Conservation (phyloP, 2,797 vertebrate genomes). For the Gadopsis bispinosus region DNA sequence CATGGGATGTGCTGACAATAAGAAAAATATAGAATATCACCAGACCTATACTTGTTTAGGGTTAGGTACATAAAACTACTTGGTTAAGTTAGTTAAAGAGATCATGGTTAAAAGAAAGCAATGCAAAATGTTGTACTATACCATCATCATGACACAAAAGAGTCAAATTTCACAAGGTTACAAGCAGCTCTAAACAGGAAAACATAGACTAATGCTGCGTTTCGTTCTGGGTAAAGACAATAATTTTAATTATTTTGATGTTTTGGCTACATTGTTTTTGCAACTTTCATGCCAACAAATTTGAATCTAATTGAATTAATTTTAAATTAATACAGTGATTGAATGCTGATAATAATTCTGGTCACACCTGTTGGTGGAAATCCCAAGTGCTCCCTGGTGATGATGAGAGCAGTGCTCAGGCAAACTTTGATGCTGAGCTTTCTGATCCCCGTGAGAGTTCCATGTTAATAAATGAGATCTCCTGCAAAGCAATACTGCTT, state of each 20-base stretch:
- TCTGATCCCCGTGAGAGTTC: conserved; percentile 80
- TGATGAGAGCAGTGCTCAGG: conserved; percentile 61
- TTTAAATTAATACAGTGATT: conserved; percentile 38
- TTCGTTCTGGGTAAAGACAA: neutral
- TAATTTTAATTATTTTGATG: conserved; percentile 1
- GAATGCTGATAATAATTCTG: conserved; percentile 48
- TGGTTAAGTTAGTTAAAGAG: neutral
- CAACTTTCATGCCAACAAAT: too few species aligned
- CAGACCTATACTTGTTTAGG: neutral
- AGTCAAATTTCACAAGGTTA: neutral
- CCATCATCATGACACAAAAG: neutral
- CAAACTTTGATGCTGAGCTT: conserved; percentile 77
- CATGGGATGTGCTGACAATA: neutral
- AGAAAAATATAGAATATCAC: neutral
- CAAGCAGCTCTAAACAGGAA: neutral
- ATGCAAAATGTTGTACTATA: neutral
- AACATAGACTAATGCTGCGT: neutral
- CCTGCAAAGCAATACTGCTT: conserved; percentile 82
- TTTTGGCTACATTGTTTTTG: too few species aligned
- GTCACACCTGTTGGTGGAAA: conserved; percentile 68
- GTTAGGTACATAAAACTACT: neutral
- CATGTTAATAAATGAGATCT: conserved; percentile 86
- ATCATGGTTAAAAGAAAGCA: neutral
- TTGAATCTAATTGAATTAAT: neutral
- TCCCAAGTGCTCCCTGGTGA: conserved; percentile 58